phyloP scores from a whole-genome alignment of 2,888 invertebrate genomes.

The Plebejus melissa region DNA sequence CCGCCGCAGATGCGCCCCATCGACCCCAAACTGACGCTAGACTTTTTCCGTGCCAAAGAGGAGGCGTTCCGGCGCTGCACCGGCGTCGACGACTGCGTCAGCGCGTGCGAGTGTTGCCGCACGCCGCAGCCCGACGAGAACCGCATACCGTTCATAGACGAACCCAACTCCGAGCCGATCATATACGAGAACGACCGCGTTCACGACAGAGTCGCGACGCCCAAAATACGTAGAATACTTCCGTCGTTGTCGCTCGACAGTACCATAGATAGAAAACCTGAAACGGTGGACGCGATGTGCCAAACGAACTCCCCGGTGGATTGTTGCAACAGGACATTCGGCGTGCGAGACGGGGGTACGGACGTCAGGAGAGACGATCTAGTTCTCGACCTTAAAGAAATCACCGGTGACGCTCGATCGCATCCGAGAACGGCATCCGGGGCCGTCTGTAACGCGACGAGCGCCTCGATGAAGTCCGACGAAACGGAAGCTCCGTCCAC shows the following conservation, averaged over 20 bases:
- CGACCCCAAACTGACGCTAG: constrained; percentile 61
- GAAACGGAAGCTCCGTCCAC: constrained; percentile 62
- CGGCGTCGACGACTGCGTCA: constrained; percentile 63
- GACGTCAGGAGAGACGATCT: constrained; percentile 50
- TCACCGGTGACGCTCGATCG: constrained; percentile 55
- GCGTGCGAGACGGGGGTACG: constrained; percentile 20
- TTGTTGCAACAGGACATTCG: constrained; percentile 40
- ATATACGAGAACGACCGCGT: constrained; percentile 65
- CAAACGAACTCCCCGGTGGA: constrained; percentile 60
- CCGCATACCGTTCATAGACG: constrained; percentile 71
- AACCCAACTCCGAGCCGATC: constrained; percentile 65
- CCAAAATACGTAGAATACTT: constrained; percentile 66
- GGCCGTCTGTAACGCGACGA: constrained; percentile 57
- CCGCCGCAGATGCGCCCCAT: constrained; percentile 69
- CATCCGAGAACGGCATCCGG: constrained; percentile 48
- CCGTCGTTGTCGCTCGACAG: constrained; percentile 66
- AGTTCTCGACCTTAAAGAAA: constrained; percentile 54
- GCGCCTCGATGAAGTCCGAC: constrained; percentile 60
- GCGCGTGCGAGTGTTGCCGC: constrained; percentile 71
- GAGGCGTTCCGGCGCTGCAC: constrained; percentile 58
- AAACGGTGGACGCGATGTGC: constrained; percentile 62
- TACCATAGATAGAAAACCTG: constrained; percentile 53
- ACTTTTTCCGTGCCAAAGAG: constrained; percentile 53
- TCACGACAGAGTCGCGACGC: constrained; percentile 54
- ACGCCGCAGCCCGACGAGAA: constrained; percentile 66